Conservation (phyloP, 2,888 invertebrate genomes). For the Nomada lathburiana region DNA sequence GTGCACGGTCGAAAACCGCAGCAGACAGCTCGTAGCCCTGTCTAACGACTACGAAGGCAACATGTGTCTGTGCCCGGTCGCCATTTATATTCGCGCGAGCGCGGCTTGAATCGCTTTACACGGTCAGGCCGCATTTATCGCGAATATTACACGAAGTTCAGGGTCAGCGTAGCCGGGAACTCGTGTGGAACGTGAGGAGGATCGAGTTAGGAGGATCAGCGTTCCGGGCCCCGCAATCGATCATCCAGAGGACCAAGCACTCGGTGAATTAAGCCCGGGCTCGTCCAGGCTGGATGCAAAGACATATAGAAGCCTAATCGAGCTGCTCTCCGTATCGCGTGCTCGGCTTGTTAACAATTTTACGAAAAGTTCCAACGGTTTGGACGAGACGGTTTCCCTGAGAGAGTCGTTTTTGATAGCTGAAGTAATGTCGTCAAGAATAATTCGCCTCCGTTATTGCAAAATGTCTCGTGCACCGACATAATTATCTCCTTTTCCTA, state of each 20-base stretch:
- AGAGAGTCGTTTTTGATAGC: no score
- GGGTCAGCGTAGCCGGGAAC: conserved; percentile 53
- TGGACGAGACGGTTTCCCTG: conserved; percentile 28
- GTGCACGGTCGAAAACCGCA: background rate
- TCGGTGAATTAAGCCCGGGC: conserved; percentile 50
- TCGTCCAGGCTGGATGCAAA: conserved; percentile 25
- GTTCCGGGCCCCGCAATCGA: conserved; percentile 44
- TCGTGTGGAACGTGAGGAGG: conserved; percentile 60
- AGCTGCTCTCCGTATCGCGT: conserved; percentile 44
- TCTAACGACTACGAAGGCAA: conserved; percentile 31
- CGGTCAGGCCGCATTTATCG: conserved; percentile 47
- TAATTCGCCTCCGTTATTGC: no score
- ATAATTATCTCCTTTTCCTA: no score
- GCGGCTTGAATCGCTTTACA: conserved; percentile 55
- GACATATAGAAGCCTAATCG: conserved; percentile 59
- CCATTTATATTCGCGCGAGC: conserved; percentile 51
- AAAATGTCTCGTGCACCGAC: no score
- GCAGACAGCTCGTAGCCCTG: conserved; percentile 7
- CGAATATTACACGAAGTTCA: conserved; percentile 63
- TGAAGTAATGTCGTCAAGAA: no score
- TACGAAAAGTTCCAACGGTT: conserved; percentile 5
- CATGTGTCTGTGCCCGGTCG: conserved; percentile 25
- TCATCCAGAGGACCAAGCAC: conserved; percentile 45
- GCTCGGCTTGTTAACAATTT: conserved; percentile 35
- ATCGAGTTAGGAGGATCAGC: conserved; percentile 54